A percentile compares a stretch with the other conserved stretches of the same genome.
phyloP scores from a whole-genome alignment of 2,888 invertebrate genomes.

The Macroteleia sp. region DNA sequence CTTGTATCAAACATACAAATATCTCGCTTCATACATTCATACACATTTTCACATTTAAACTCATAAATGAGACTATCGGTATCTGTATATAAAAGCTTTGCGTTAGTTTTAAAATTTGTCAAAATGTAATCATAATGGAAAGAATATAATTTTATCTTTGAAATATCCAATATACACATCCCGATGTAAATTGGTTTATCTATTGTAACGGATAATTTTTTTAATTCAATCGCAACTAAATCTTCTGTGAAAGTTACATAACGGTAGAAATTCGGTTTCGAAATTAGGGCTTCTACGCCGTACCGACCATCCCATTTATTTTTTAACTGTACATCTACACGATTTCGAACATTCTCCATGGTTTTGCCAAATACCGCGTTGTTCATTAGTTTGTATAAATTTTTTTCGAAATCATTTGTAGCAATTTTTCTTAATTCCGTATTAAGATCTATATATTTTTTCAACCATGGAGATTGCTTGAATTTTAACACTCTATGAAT shows the following conservation, averaged over 20 bases:
- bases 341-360: background rate
- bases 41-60: constrained; percentile 73
- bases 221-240: constrained; percentile 27
- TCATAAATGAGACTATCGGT: constrained; percentile 75
- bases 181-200: background rate
- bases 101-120: constrained; percentile 22
- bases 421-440: no score
- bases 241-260: constrained; percentile 9
- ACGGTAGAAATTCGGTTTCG: constrained; percentile 23
- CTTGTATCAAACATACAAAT: constrained; percentile 74
- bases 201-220: background rate
- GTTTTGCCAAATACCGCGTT: no score
- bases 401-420: no score
- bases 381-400: no score
- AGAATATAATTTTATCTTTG: constrained; percentile 45
- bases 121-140: constrained; percentile 41
- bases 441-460: no score
- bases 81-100: constrained; percentile 72
- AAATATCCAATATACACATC: constrained; percentile 31
- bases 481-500: no score
- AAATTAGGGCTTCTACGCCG: constrained; percentile 8
- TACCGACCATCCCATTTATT: constrained; percentile 2
- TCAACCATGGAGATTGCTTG: no score
- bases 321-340: background rate
- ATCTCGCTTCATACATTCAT: constrained; percentile 68